Conservation (phyloP, 1,140 invertebrate genomes). For the Heterodera schachtii region DNA sequence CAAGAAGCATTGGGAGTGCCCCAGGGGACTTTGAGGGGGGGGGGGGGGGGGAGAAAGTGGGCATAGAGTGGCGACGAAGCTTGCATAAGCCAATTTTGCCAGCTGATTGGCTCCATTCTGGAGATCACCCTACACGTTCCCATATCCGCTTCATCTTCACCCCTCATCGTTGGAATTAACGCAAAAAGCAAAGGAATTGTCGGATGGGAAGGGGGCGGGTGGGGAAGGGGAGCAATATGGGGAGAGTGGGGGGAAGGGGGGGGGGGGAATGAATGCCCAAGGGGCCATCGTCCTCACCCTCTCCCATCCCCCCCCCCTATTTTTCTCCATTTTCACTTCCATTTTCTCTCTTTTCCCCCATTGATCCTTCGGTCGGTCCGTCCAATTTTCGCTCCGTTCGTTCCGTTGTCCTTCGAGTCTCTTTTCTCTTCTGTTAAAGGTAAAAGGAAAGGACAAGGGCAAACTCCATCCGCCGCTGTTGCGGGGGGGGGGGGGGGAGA, state of each 20-base stretch:
- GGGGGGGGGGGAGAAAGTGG: no score
- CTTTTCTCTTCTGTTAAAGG: background rate
- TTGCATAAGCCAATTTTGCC: background rate
- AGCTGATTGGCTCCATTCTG: background rate
- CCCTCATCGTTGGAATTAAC: background rate
- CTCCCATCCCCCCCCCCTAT: no score
- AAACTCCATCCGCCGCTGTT: background rate
- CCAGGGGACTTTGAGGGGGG: background rate
- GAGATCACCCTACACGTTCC: background rate
- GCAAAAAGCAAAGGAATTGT: background rate
- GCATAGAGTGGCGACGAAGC: background rate
- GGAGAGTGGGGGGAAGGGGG: no score
- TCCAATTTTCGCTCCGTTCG: background rate
- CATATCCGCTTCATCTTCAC: background rate
- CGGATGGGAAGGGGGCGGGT: no score
- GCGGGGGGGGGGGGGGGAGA: background rate
- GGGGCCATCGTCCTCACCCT: background rate
- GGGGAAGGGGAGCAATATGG: no score
- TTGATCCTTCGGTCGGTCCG: background rate
- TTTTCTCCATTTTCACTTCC: background rate
- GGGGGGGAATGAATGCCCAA: no score
- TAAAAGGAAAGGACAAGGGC: background rate
- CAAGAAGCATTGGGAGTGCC: background rate
- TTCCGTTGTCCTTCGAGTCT: background rate
- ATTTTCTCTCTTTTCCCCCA: background rate